Percentiles rank a stretch among this genome's conserved stretches.
Conservation (phyloP, 2,113 vertebrate genomes). For the Calyptommatus sinebrachiatus region DNA sequence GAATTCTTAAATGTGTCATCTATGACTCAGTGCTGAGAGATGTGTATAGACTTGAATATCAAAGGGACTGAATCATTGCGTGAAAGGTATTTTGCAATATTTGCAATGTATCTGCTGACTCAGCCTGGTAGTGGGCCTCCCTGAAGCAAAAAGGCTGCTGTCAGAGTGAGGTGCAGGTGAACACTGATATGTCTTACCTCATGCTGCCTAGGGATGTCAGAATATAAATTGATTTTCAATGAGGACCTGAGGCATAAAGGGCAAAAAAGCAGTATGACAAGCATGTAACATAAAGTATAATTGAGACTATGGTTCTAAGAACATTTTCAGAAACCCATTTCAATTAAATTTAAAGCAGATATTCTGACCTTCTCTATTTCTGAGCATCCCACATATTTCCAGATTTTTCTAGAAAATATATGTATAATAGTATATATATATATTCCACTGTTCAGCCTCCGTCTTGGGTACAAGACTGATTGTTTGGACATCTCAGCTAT, state of each 20-base stretch:
- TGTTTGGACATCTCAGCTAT: slow-evolving; percentile 16
- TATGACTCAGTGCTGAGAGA: background rate
- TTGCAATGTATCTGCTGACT: background rate
- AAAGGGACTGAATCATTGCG: background rate
- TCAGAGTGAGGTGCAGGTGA: background rate
- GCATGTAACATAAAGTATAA: background rate
- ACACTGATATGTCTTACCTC: background rate
- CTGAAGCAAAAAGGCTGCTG: background rate
- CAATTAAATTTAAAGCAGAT: background rate
- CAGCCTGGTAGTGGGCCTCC: background rate
- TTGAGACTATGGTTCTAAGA: background rate
- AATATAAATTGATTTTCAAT: background rate
- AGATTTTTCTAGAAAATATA: background rate
- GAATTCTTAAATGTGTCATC: background rate
- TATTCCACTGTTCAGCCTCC: slow-evolving; percentile 1
- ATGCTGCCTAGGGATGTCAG: slow-evolving; percentile 16
- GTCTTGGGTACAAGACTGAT: background rate
- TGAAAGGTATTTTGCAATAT: background rate
- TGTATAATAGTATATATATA: no score
- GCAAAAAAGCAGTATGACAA: slow-evolving; percentile 2
- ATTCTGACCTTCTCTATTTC: background rate
- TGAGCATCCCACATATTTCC: background rate
- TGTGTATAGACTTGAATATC: background rate
- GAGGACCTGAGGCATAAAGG: background rate
- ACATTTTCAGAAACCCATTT: background rate